These are phyloP conservation scores for Lepidurus couesii DNA, from an alignment of 1,140 invertebrate genomes.

Conservation along the genomic window DNA sequence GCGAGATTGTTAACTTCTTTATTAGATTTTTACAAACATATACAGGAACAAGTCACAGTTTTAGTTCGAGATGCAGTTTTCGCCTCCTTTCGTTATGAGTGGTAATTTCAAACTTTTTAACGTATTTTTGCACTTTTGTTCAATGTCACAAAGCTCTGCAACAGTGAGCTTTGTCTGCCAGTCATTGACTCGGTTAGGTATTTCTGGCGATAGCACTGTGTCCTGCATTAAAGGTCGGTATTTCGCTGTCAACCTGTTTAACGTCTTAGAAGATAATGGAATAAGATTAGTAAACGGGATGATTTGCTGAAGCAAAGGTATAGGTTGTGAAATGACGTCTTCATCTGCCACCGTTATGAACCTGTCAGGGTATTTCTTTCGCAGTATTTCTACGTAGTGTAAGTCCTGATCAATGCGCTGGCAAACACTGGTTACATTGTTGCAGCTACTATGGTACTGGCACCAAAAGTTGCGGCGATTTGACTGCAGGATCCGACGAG, in stretches of 20 bases:
- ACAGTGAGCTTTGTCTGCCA: too few species aligned
- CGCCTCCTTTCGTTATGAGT: too few species aligned
- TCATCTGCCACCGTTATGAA: neutral
- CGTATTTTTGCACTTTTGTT: too few species aligned
- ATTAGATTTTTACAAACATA: too few species aligned
- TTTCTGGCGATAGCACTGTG: too few species aligned
- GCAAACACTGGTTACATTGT: neutral
- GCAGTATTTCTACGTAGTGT: neutral
- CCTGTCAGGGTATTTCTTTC: neutral
- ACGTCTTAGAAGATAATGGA: neutral
- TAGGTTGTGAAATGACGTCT: neutral
- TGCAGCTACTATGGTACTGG: neutral
- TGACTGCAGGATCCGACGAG: neutral
- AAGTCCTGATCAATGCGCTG: neutral
- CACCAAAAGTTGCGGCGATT: neutral
- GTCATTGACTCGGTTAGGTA: too few species aligned
- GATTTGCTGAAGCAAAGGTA: neutral
- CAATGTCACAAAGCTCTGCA: too few species aligned
- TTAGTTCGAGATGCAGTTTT: too few species aligned
- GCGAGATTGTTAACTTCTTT: too few species aligned
- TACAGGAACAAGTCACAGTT: too few species aligned
- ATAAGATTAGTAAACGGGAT: neutral
- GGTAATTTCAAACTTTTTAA: too few species aligned
- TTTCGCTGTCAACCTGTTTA: neutral
- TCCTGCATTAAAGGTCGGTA: too few species aligned